These are phyloP conservation scores for Camponotus fellah DNA, from an alignment of 2,888 invertebrate genomes.

Conservation along the genomic window DNA sequence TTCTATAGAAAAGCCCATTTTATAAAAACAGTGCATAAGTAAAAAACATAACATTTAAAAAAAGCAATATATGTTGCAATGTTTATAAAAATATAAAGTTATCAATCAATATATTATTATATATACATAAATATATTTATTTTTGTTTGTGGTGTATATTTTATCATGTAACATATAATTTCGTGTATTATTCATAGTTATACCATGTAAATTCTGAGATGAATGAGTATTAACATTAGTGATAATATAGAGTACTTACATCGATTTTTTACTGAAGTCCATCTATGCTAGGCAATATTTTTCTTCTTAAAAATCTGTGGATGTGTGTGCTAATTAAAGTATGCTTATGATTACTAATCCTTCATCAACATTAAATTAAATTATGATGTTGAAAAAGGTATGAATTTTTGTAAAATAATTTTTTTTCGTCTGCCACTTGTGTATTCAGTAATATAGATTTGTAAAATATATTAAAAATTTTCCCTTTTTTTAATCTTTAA, in stretches of 20 bases:
- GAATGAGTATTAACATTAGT: slow-evolving; percentile 3
- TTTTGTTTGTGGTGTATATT: neutral
- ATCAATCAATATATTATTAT: neutral
- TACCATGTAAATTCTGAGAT: neutral
- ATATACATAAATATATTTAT: slow-evolving; percentile 1
- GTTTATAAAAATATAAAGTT: neutral
- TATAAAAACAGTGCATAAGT: neutral
- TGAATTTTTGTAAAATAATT: neutral
- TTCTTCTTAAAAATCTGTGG: neutral
- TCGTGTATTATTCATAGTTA: neutral
- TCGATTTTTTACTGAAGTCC: neutral
- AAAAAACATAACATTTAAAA: neutral
- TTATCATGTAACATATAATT: slow-evolving; percentile 12
- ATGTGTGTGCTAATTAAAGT: neutral
- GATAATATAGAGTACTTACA: neutral
- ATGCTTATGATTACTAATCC: neutral
- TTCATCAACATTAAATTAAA: neutral
- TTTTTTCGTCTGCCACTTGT: neutral
- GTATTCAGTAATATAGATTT: neutral
- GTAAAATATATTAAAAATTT: neutral
- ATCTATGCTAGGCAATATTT: neutral
- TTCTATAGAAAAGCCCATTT: neutral
- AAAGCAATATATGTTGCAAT: neutral
- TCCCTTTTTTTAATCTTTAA: neutral
- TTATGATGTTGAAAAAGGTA: neutral